Conservation (phyloP, 2,113 vertebrate species). For the Rhynchomys soricoides region DNA sequence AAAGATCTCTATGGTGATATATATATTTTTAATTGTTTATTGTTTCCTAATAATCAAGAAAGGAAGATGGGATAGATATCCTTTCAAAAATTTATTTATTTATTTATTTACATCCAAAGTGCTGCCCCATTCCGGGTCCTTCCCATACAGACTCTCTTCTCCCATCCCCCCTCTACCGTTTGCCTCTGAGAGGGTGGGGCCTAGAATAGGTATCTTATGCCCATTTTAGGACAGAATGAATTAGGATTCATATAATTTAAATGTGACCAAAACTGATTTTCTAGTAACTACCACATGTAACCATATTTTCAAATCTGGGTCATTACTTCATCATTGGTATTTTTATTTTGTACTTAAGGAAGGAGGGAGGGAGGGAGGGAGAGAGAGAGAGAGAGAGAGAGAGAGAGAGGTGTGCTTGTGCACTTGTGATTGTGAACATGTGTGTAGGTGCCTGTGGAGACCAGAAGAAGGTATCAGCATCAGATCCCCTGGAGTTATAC, state of each 20-base stretch:
- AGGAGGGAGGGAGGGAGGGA: not conserved
- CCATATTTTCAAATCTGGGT: slow-evolving; percentile 13
- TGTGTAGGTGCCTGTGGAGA: not conserved
- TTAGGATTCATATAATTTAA: slow-evolving; percentile 5
- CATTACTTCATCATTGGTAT: not conserved
- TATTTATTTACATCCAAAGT: no score
- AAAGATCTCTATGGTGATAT: not conserved
- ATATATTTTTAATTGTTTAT: not conserved
- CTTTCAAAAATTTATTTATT: not conserved
- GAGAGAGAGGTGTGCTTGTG: not conserved
- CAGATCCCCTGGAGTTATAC: not conserved
- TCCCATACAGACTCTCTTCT: no score
- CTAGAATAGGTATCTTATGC: not conserved
- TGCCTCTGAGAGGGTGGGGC: no score
- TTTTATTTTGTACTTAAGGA: not conserved
- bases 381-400: not conserved
- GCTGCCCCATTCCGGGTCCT: no score
- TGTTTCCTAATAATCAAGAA: slow-evolving; percentile 12
- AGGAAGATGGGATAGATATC: not conserved
- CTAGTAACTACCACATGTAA: not conserved
- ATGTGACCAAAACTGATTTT: slow-evolving; percentile 31
- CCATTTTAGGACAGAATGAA: not conserved
- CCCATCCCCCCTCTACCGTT: no score
- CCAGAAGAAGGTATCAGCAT: not conserved
- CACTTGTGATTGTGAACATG: not conserved